Evolutionary conservation across 1,140 invertebrate species (phyloP).

Genomic region (Drosophila saltans): DNA sequence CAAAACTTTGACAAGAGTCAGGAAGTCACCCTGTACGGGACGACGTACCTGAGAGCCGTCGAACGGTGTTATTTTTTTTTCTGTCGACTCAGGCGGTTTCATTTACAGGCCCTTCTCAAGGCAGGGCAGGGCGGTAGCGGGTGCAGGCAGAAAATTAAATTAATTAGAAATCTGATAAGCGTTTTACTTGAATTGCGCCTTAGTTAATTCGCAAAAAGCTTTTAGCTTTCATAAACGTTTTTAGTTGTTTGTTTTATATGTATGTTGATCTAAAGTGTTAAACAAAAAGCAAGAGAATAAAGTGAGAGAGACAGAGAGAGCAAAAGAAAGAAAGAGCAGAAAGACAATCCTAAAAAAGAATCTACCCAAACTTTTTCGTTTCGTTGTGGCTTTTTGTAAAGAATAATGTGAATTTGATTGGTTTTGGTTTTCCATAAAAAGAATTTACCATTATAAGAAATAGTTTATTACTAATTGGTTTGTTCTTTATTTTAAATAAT

Average conservation of each 20-base stretch:
- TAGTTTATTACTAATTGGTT: too few relatives aligned
- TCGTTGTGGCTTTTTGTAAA: too few relatives aligned
- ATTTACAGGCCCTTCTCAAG: constrained; percentile 8
- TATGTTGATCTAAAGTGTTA: constrained; percentile 1
- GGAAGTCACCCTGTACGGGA: constrained; percentile 59
- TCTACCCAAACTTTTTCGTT: neutral
- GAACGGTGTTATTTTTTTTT: constrained; percentile 24
- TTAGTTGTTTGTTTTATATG: constrained; percentile 8
- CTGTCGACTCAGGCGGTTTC: constrained; percentile 62
- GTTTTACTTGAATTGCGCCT: constrained; percentile 73
- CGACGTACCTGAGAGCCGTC: constrained; percentile 5
- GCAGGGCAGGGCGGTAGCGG: neutral
- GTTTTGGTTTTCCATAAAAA: too few relatives aligned
- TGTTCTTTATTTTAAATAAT: too few relatives aligned
- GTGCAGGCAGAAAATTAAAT: constrained; percentile 67
- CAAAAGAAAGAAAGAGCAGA: neutral
- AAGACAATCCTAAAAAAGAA: neutral
- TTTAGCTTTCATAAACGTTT: constrained; percentile 31
- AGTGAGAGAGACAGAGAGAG: neutral
- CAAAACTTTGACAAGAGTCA: constrained; percentile 80
- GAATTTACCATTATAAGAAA: too few relatives aligned
- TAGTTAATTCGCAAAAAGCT: constrained; percentile 68
- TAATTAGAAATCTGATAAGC: constrained; percentile 81
- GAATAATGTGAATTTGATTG: too few relatives aligned
- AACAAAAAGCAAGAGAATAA: neutral